Evolutionary conservation across 2,113 vertebrate species (phyloP).

Genomic region (Chaetodon trifascialis): DNA sequence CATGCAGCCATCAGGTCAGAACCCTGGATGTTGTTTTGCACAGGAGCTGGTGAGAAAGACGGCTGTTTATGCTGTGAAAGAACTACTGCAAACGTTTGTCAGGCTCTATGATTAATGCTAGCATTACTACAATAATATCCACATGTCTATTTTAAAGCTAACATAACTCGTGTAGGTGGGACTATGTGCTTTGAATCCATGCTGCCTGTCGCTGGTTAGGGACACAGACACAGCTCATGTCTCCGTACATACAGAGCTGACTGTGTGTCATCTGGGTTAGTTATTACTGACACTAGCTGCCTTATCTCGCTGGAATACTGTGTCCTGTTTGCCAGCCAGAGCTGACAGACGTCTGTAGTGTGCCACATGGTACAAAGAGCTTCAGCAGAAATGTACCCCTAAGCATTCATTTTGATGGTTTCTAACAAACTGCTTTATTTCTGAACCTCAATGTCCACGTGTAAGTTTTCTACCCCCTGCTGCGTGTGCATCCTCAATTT

Average conservation of each 20-base stretch:
- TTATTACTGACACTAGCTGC: not conserved
- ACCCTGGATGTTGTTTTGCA: not conserved
- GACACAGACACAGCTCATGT: not conserved
- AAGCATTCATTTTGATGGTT: too few species aligned
- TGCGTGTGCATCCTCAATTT: too few species aligned
- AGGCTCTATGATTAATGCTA: not conserved
- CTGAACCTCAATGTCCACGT: not conserved
- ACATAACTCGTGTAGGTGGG: not conserved
- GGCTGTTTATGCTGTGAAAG: not conserved
- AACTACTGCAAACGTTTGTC: not conserved
- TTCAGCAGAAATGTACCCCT: too few species aligned
- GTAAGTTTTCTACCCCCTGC: not conserved
- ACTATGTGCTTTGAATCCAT: not conserved
- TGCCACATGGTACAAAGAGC: not conserved
- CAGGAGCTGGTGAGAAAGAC: not conserved
- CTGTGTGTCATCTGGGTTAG: not conserved
- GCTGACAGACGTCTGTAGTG: not conserved
- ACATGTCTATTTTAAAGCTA: not conserved
- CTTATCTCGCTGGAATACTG: not conserved
- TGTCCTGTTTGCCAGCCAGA: not conserved
- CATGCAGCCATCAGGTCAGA: not conserved
- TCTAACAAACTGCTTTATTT: not conserved
- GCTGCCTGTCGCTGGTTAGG: not conserved
- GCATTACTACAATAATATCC: not conserved
- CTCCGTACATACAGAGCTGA: not conserved